These are phyloP conservation scores for Pao palembangensis DNA, from an alignment of 2,113 vertebrate genomes.

Conservation along the genomic window DNA sequence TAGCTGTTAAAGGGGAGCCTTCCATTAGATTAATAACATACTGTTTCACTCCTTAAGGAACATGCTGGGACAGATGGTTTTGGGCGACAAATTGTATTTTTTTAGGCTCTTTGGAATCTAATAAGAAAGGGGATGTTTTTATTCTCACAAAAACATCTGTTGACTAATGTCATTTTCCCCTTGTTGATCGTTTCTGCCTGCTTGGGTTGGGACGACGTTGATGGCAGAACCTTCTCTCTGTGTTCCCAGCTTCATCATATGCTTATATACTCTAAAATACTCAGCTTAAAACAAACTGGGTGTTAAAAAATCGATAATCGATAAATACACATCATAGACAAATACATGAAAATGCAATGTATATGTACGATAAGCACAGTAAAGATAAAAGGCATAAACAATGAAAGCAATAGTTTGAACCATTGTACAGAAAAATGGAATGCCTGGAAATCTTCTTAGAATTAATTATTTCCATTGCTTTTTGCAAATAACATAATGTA, in stretches of 20 bases:
- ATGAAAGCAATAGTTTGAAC: not conserved
- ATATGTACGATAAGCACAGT: not conserved
- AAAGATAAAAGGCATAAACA: not conserved
- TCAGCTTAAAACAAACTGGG: too few relatives aligned
- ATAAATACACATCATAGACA: not conserved
- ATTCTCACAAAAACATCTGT: slow-evolving; percentile 14
- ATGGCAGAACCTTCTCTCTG: too few relatives aligned
- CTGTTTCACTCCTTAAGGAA: not conserved
- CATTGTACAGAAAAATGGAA: not conserved
- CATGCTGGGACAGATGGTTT: slow-evolving; percentile 10
- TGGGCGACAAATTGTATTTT: not conserved
- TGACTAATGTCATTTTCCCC: not conserved
- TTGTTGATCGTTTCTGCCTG: not conserved
- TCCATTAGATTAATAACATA: not conserved
- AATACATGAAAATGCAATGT: not conserved
- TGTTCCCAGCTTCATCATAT: too few relatives aligned
- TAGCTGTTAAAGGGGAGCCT: not conserved
- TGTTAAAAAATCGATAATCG: too few relatives aligned
- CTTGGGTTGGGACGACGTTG: too few relatives aligned
- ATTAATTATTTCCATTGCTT: too few relatives aligned
- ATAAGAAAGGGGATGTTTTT: not conserved
- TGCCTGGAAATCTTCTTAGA: too few relatives aligned
- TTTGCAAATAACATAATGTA: too few relatives aligned
- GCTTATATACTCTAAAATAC: too few relatives aligned
- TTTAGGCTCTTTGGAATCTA: not conserved